A percentile compares a stretch with the other conserved stretches of the same genome.
These are phyloP conservation scores for Habroteleia sp. DNA, from an alignment of 2,888 invertebrate genomes.

Conservation along the genomic window DNA sequence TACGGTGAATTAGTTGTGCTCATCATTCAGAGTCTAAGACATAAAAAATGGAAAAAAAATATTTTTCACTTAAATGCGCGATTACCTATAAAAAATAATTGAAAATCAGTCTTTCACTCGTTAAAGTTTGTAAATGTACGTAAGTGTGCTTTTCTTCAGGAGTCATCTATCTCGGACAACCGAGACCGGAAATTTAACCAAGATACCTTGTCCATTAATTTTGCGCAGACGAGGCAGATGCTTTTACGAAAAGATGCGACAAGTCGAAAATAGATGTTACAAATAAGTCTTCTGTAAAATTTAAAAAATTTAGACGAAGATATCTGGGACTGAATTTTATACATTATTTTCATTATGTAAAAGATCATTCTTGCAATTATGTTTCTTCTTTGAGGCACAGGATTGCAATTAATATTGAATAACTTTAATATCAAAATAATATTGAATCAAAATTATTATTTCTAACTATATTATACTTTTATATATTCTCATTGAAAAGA, in stretches of 20 bases:
- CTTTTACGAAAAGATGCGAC: conserved; percentile 49
- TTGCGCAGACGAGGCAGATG: conserved; percentile 49
- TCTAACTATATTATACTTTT: too few relatives aligned
- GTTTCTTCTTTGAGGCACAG: too few relatives aligned
- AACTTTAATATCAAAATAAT: too few relatives aligned
- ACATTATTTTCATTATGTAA: too few relatives aligned
- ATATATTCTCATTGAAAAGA: too few relatives aligned
- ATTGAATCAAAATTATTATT: too few relatives aligned
- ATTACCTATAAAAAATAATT: conserved; percentile 46
- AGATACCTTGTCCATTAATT: conserved; percentile 60
- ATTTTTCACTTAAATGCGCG: conserved; percentile 32
- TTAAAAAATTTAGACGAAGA: conserved; percentile 9
- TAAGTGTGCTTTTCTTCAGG: conserved; percentile 20
- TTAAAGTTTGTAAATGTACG: conserved; percentile 1
- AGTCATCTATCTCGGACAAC: conserved; percentile 39
- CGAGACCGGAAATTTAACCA: conserved; percentile 54
- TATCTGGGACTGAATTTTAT: too few relatives aligned
- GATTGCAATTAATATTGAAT: too few relatives aligned
- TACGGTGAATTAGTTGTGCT: conserved; percentile 20
- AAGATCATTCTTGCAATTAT: too few relatives aligned
- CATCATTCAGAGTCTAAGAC: conserved; percentile 34
- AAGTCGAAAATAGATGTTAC: conserved; percentile 48
- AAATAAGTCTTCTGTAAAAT: conserved; percentile 42
- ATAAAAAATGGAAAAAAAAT: conserved; percentile 39
- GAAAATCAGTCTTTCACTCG: conserved; percentile 45